Evolutionary conservation across 2,888 invertebrate species (phyloP).

Genomic region (Orthosia gothica): DNA sequence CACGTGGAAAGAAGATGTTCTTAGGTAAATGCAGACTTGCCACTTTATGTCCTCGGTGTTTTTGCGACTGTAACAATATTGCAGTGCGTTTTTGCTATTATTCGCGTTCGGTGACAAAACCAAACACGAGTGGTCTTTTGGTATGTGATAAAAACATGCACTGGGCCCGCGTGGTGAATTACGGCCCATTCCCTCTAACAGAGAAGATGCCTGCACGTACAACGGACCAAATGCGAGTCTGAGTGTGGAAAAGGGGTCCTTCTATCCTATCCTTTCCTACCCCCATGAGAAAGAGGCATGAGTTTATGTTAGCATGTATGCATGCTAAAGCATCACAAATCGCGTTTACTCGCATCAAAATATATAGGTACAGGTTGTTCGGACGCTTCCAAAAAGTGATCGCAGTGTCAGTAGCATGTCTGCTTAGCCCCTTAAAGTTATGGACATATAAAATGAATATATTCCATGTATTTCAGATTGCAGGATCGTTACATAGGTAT

Average conservation of each 20-base stretch:
- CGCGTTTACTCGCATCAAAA: background rate
- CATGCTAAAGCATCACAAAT: too few relatives aligned
- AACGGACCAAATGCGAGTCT: too few relatives aligned
- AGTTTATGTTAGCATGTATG: too few relatives aligned
- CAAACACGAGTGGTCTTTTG: background rate
- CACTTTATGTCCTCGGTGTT: background rate
- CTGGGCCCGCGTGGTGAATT: too few relatives aligned
- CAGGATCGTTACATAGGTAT: conserved; percentile 7
- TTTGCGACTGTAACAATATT: background rate
- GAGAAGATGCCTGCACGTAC: too few relatives aligned
- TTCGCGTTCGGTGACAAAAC: background rate
- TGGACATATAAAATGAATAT: conserved; percentile 44
- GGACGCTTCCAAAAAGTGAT: background rate
- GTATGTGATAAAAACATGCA: too few relatives aligned
- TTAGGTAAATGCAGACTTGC: conserved; percentile 18
- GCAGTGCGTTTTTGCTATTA: background rate
- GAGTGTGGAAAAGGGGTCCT: too few relatives aligned
- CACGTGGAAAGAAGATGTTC: conserved; percentile 48
- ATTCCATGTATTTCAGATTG: conserved; percentile 30
- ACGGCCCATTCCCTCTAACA: too few relatives aligned
- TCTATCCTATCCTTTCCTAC: too few relatives aligned
- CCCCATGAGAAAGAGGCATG: too few relatives aligned
- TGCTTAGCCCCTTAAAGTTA: conserved; percentile 15
- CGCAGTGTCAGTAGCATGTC: background rate
- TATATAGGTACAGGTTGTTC: too few relatives aligned